These are phyloP conservation scores for Pseudococcus viburni DNA, from an alignment of 2,888 invertebrate genomes.

Conservation along the genomic window DNA sequence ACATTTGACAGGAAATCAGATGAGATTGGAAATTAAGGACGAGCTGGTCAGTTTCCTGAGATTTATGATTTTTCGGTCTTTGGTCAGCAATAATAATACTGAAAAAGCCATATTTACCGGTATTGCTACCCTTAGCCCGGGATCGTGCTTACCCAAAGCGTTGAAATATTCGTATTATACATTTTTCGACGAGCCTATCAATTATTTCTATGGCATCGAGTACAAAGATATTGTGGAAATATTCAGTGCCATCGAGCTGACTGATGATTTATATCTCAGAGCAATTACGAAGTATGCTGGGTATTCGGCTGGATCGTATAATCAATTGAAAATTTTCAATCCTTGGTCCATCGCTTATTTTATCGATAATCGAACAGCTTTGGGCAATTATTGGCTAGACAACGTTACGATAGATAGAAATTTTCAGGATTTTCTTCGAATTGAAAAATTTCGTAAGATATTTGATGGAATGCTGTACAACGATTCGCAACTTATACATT, in stretches of 20 bases:
- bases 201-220: conserved; percentile 13
- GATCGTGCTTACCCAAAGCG: not conserved
- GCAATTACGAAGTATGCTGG: not conserved
- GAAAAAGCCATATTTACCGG: not conserved
- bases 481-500: conserved; percentile 4
- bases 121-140: not conserved
- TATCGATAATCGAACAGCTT: not conserved
- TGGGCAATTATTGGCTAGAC: not conserved
- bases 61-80: not conserved
- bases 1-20: not conserved
- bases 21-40: conserved; percentile 17
- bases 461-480: not conserved
- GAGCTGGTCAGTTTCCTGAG: not conserved
- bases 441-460: not conserved
- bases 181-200: not conserved
- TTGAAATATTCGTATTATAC: conserved; percentile 1
- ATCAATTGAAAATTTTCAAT: conserved; percentile 4
- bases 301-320: not conserved
- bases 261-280: not conserved
- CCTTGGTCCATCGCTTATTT: conserved; percentile 25
- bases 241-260: not conserved
- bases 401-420: not conserved
- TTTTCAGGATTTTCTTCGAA: conserved; percentile 17
- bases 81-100: not conserved
- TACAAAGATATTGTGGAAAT: not conserved